Conservation (phyloP, 2,797 vertebrate genomes). For the Takifugu rubripes region DNA sequence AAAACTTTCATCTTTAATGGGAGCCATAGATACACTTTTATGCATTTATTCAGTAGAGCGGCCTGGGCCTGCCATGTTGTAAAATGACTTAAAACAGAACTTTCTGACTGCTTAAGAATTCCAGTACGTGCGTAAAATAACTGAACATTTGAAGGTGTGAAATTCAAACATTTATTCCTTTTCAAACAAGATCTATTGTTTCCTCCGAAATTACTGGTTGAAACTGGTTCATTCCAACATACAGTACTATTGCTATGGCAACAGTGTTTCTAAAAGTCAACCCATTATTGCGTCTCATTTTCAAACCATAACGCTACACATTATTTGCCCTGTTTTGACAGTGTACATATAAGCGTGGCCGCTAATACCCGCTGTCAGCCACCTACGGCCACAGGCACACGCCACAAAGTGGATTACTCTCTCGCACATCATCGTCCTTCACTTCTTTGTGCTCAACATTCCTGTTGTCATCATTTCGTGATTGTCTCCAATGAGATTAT, state of each 20-base stretch:
- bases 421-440: constrained; percentile 32
- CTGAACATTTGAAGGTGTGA: too few relatives aligned
- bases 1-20: too few relatives aligned
- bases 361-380: constrained; percentile 1
- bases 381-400: constrained; percentile 2
- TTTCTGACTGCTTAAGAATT: too few relatives aligned
- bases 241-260: background rate
- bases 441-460: constrained; percentile 41
- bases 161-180: background rate
- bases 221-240: background rate
- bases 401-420: constrained; percentile 14
- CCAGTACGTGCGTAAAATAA: too few relatives aligned
- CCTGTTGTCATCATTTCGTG: constrained; percentile 36
- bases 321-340: background rate
- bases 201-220: background rate
- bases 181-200: background rate
- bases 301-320: background rate
- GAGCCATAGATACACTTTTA: too few relatives aligned
- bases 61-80: too few relatives aligned
- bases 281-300: background rate
- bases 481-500: constrained; percentile 52
- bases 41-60: too few relatives aligned
- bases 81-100: too few relatives aligned
- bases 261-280: background rate
- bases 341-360: background rate